Conservation (phyloP, 2,888 invertebrate species). For the Apocheima hispidaria region DNA sequence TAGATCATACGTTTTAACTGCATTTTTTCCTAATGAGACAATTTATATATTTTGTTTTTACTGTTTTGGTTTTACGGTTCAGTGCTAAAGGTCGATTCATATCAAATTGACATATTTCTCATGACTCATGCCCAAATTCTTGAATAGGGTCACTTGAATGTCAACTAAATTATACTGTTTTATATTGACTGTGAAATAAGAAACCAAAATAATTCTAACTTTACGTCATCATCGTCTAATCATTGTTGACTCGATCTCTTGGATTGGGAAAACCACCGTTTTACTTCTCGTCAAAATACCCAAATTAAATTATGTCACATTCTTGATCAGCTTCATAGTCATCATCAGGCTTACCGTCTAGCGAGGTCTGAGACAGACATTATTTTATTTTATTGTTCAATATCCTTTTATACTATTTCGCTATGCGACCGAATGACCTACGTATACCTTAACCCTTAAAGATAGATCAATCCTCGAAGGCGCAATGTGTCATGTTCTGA, state of each 20-base stretch:
- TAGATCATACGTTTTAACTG: not conserved
- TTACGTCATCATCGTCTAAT: not conserved
- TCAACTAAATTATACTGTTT: conserved; percentile 1
- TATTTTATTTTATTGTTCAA: too few relatives aligned
- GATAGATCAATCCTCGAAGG: too few relatives aligned
- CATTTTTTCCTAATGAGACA: not conserved
- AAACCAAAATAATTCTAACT: conserved; percentile 4
- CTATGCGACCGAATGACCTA: too few relatives aligned
- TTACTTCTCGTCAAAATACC: too few relatives aligned
- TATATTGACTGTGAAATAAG: not conserved
- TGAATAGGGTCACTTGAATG: conserved; percentile 15
- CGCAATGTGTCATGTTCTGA: too few relatives aligned
- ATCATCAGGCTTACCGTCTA: too few relatives aligned
- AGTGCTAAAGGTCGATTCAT: conserved; percentile 8
- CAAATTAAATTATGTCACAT: too few relatives aligned
- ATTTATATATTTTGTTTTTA: not conserved
- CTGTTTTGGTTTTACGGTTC: not conserved
- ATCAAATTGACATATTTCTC: conserved; percentile 17
- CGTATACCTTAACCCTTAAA: too few relatives aligned
- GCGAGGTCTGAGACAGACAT: too few relatives aligned
- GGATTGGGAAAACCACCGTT: not conserved
- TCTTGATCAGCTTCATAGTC: too few relatives aligned
- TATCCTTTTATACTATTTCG: too few relatives aligned
- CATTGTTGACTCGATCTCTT: not conserved
- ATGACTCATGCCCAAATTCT: conserved; percentile 24